Base-by-base conservation (phyloP, 2,113 vertebrate species). In the Grus americana region DNA sequence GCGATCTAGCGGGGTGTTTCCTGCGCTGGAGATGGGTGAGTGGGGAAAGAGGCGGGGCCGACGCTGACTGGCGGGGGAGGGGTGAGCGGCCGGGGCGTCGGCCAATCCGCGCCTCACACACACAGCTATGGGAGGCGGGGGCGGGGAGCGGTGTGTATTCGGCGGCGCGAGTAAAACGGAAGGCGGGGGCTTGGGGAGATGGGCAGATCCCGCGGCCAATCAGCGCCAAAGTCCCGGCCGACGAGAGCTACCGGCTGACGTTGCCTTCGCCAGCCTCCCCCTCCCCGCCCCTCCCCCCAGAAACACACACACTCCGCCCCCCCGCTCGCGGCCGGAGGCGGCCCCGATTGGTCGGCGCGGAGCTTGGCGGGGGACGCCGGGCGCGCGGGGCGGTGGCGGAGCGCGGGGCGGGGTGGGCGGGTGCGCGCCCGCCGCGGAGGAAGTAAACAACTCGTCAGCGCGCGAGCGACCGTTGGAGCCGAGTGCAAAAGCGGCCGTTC, bases 361-460 rank as follows among this genome's bases (percentile, higher is more conserved):
- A 44, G 55, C 73, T 78, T 6, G 62, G 23, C 10, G 50, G 27
- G 16, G 74, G 8, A 23, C 38, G 58, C 29, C 57, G 30, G 59
- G 81, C 47, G 57, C 50, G 74, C 47, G 72, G 46, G 55, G 73
- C n/a, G 61, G 50, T 5, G 88, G 82, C 17, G 81, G 89, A 10
- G 66, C 32, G 38, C 6, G 12, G 42, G 68, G 47, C 1, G 71
- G 52, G 50, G 40, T n/a, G 67, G 13, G 79, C 15, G 74, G 12
- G 83, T 27, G 50, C 78, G 52, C 24, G 80, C 73, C 4, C 24
- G 80, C 73, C 4, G 67, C 54, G 19, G 59, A 66, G 49, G 86
- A 91, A 66, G 95, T 96, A 97, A 97, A 97, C 94, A 97, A 95
- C 5, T 8, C 18, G 68, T 2, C 38, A 4, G 92, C 61, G 90